Percentiles rank a stretch among this genome's conserved stretches.
Conservation (phyloP, 2,888 invertebrate species). For the Orchesellides sinensis region DNA sequence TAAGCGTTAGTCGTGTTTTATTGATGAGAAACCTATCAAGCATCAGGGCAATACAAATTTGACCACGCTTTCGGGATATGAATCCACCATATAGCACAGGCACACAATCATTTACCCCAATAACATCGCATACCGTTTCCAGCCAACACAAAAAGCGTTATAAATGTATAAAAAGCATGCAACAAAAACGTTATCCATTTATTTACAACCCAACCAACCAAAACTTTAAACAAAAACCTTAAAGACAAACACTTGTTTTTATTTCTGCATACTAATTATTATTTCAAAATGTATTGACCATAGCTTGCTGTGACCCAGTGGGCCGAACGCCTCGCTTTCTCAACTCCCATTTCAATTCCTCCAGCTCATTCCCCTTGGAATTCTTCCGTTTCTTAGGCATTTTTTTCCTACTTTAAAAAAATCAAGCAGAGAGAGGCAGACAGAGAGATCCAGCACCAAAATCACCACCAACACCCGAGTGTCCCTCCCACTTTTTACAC, state of each 20-base stretch:
- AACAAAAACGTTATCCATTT: no score
- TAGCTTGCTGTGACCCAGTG: constrained; percentile 71
- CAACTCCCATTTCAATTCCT: constrained; percentile 74
- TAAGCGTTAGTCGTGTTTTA: no score
- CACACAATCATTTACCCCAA: no score
- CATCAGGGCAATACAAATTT: no score
- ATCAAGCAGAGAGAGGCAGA: constrained; percentile 1
- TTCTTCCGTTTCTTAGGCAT: constrained; percentile 69
- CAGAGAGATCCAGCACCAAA: not conserved
- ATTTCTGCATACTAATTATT: constrained; percentile 7
- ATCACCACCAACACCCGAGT: not conserved
- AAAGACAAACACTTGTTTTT: constrained; percentile 25
- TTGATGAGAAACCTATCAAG: no score
- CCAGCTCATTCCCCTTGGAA: constrained; percentile 68
- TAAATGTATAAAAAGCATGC: no score
- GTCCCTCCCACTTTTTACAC: not conserved
- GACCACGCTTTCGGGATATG: no score
- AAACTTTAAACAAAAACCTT: no score
- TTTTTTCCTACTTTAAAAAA: constrained; percentile 8
- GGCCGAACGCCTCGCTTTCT: constrained; percentile 74
- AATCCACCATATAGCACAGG: no score
- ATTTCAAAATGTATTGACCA: constrained; percentile 65
- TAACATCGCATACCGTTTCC: no score
- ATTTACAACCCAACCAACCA: no score
- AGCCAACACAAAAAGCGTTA: no score